phyloP scores from a whole-genome alignment of 2,113 vertebrate genomes.

The Toxostoma redivivum region DNA sequence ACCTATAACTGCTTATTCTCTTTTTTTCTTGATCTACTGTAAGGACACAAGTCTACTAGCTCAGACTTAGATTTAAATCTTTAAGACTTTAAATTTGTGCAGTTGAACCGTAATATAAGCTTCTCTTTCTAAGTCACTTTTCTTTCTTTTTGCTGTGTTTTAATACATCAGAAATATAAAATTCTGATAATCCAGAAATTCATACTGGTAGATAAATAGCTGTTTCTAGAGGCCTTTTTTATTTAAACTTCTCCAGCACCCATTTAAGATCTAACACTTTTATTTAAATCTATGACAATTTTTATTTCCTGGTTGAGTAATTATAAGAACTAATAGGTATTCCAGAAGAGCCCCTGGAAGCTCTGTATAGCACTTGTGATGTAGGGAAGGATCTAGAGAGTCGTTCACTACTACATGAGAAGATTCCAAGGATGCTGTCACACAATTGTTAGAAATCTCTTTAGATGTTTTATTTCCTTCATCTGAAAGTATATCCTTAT shows the following conservation, averaged over 20 bases:
- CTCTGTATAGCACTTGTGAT: neutral
- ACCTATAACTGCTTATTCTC: neutral
- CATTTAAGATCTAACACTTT: neutral
- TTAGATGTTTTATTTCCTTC: neutral
- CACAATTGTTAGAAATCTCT: neutral
- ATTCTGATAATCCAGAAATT: neutral
- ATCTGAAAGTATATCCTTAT: neutral
- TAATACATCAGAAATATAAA: neutral
- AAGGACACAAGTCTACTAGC: neutral
- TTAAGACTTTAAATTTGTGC: neutral
- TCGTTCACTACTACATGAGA: neutral
- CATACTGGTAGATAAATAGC: neutral
- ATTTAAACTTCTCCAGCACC: neutral
- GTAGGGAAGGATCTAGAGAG: neutral
- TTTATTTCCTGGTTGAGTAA: neutral
- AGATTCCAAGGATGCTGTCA: neutral
- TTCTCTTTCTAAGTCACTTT: neutral
- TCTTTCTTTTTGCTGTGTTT: neutral
- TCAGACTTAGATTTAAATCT: neutral
- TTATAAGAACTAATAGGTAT: neutral
- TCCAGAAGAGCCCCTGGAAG: neutral
- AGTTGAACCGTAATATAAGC: neutral
- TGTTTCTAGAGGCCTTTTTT: neutral
- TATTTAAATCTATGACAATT: neutral
- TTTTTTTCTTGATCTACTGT: neutral